Evolutionary conservation across 1,140 invertebrate species (phyloP).

Genomic region (Oryzaephilus surinamensis): DNA sequence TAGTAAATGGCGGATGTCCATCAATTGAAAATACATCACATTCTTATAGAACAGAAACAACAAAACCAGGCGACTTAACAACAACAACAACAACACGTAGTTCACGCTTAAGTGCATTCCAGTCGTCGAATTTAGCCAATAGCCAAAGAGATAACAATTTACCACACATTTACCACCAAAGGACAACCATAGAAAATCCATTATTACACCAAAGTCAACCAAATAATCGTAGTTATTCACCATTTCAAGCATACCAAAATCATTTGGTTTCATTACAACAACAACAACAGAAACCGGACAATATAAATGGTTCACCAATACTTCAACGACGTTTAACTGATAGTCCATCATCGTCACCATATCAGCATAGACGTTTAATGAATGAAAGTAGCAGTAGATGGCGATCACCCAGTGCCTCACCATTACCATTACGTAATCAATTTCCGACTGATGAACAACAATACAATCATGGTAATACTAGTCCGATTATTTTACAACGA

Average conservation of each 20-base stretch:
- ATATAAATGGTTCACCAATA: not conserved
- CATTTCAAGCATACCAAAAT: conserved; percentile 20
- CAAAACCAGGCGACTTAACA: no score
- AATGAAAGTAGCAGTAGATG: conserved; percentile 12
- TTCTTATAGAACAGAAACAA: no score
- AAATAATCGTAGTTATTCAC: conserved; percentile 16
- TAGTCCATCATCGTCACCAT: not conserved
- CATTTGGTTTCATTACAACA: conserved; percentile 1
- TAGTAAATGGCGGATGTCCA: no score
- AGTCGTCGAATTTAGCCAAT: conserved; percentile 7
- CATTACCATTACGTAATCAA: conserved; percentile 21
- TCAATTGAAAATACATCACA: no score
- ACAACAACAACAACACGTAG: conserved; percentile 7
- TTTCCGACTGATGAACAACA: conserved; percentile 20
- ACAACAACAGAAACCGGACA: not conserved
- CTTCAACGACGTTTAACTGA: conserved; percentile 8
- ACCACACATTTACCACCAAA: conserved; percentile 15
- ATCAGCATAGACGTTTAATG: not conserved
- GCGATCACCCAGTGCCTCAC: conserved; percentile 27
- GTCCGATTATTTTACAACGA: conserved; percentile 50
- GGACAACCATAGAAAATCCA: conserved; percentile 7
- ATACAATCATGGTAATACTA: conserved; percentile 44
- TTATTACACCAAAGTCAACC: conserved; percentile 2
- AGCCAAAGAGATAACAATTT: conserved; percentile 20
- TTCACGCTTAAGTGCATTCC: conserved; percentile 15